Evolutionary conservation across 2,113 vertebrate genomes (phyloP), one percentile per base, ranked within the genome.

Genomic region (Clupea harengus): DNA sequence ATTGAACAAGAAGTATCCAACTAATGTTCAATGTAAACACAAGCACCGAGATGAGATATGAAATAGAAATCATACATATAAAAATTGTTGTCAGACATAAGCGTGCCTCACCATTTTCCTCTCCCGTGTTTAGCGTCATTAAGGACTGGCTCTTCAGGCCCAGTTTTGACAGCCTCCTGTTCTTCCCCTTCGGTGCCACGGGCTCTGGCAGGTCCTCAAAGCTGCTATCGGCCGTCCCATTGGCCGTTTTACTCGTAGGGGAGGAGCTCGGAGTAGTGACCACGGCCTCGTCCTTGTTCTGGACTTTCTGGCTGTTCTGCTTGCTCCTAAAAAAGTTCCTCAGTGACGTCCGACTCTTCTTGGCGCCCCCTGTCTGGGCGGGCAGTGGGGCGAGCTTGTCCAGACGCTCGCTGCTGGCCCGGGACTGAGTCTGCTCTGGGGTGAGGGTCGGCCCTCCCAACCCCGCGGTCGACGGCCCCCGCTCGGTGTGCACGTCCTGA

Each of bases 341-440:
- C 9, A 39, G 13, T 5, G 72, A 39, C 1, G 9, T 64, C 1
- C 39, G 39, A 39, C 6, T 13, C 28, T 78, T 78, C 32, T 32
- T 78, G 13, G 10, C 4, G 13, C 28, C 3, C 28, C 13, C 3
- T 2, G 72, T 3, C 18, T 57, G 44, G 15, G 89, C 80, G 0
- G 83, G 57, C 44, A 87, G n/a, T 0, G 85, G 85, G 80, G 64
- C 82, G 4, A 86, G 8, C 3, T 46, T 72, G 20, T 94, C 91
- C 25, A 81, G 15, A 57, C n/a, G 86, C 32, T 90, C 91, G 3
- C 89, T 92, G 78, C 22, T 90, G n/a, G 75, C 81, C 11, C 86
- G 82, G 46, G 82, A 20, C 7, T 57, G 20, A 32, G 82, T 7
- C 22, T 17, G 8, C 4, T 17, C 28, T 2, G 25, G 25, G 28